phyloP scores from a whole-genome alignment of 2,113 vertebrate species.

The Terrapene triunguis region DNA sequence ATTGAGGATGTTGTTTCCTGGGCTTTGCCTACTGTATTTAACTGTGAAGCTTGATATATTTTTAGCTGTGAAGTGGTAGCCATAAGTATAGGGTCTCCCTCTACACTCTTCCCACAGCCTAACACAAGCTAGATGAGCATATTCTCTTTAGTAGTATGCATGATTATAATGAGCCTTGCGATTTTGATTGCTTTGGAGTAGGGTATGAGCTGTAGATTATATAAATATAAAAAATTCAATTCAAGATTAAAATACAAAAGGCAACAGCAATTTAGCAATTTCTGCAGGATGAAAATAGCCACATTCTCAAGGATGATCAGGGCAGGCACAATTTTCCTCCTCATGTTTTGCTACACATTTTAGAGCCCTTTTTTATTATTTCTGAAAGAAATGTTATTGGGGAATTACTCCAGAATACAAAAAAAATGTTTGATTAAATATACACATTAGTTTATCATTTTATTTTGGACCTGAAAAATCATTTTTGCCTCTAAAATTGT shows the following conservation, averaged over 20 bases:
- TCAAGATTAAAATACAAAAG: neutral
- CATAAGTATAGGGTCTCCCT: neutral
- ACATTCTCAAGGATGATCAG: neutral
- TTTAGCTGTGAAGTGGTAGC: neutral
- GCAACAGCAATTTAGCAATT: neutral
- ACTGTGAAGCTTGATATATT: neutral
- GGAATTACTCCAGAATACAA: neutral
- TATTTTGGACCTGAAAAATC: neutral
- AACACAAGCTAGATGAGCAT: neutral
- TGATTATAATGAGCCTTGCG: neutral
- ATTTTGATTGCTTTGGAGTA: neutral
- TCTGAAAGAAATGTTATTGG: neutral
- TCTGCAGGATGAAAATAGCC: neutral
- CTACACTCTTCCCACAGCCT: neutral
- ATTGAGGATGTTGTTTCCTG: neutral
- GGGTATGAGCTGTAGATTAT: neutral
- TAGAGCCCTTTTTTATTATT: neutral
- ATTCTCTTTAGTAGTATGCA: neutral
- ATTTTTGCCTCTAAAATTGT: neutral
- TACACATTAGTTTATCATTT: neutral
- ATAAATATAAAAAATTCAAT: neutral
- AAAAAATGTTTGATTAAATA: neutral
- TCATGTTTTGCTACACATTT: neutral
- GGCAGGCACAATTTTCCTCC: fast-evolving
- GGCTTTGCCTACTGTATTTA: neutral